A percentile compares a stretch with the other conserved stretches of the same genome.
Evolutionary conservation across 2,797 vertebrate species (phyloP).

Genomic region (Ctenochaetus hawaiiensis): DNA sequence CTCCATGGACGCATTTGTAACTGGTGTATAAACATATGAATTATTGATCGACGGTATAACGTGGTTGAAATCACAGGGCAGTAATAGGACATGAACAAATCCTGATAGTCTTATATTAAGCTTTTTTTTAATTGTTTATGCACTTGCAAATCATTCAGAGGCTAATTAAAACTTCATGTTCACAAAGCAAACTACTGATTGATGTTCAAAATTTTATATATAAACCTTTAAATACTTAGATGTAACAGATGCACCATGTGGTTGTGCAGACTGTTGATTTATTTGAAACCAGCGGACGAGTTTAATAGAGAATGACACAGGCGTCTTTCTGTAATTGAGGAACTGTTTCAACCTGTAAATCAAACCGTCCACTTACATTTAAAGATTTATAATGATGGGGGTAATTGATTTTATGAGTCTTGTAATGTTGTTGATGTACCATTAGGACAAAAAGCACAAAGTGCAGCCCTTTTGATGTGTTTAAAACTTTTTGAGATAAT

Average conservation of each 20-base stretch:
- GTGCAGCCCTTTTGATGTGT: slow-evolving; percentile 5
- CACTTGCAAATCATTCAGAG: background rate
- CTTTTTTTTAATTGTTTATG: background rate
- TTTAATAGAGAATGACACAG: background rate
- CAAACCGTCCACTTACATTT: slow-evolving; percentile 20
- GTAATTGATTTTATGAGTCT: slow-evolving; percentile 12
- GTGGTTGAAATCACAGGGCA: background rate
- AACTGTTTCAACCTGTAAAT: slow-evolving; percentile 21
- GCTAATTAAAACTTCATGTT: background rate
- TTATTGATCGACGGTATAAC: background rate
- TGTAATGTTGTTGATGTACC: slow-evolving; percentile 17
- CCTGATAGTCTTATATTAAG: background rate
- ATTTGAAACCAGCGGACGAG: slow-evolving; percentile 16
- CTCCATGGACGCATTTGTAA: too few species aligned
- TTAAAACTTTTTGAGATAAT: slow-evolving; percentile 43
- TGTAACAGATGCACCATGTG: background rate
- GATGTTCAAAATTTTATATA: background rate
- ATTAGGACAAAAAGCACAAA: slow-evolving; percentile 16
- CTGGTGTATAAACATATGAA: background rate
- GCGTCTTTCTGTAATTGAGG: background rate
- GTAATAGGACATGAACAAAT: background rate
- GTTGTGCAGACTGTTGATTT: slow-evolving; percentile 7
- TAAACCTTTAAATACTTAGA: background rate
- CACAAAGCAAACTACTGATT: too few species aligned
- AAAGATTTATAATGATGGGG: slow-evolving; percentile 4